These are phyloP conservation scores for Oreortyx pictus DNA, from an alignment of 2,797 vertebrate genomes.

Conservation along the genomic window DNA sequence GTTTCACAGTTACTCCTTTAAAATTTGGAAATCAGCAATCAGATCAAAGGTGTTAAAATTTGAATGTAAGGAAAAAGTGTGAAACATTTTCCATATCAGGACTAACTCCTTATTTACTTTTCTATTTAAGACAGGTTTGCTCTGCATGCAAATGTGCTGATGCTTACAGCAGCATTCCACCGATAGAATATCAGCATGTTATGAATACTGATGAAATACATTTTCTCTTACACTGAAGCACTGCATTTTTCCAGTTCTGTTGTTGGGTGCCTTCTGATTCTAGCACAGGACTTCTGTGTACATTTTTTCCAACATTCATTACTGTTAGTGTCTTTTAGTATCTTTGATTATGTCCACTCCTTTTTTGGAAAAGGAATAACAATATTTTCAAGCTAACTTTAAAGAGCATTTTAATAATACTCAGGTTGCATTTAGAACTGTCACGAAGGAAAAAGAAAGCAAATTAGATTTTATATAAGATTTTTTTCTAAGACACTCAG, in stretches of 20 bases:
- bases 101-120: conserved; percentile 62
- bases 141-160: conserved; percentile 52
- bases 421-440: neutral
- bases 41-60: conserved; percentile 16
- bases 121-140: conserved; percentile 36
- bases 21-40: conserved; percentile 24
- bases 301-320: conserved; percentile 3
- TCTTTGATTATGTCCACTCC: conserved; percentile 2
- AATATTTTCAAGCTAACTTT: conserved; percentile 22
- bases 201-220: conserved; percentile 68
- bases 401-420: conserved; percentile 41
- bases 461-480: conserved; percentile 30
- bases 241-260: neutral
- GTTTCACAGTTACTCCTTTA: neutral
- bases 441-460: conserved; percentile 49
- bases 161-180: neutral
- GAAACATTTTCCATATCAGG: conserved; percentile 27
- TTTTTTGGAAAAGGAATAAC: conserved; percentile 33
- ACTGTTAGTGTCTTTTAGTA: neutral
- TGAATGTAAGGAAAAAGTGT: conserved; percentile 6
- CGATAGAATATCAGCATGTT: conserved; percentile 40
- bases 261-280: neutral
- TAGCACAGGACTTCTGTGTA: neutral
- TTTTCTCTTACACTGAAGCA: neutral
- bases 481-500: conserved; percentile 36